Evolutionary conservation across 2,797 vertebrate species (phyloP).

Genomic region (Acanthornis magna): DNA sequence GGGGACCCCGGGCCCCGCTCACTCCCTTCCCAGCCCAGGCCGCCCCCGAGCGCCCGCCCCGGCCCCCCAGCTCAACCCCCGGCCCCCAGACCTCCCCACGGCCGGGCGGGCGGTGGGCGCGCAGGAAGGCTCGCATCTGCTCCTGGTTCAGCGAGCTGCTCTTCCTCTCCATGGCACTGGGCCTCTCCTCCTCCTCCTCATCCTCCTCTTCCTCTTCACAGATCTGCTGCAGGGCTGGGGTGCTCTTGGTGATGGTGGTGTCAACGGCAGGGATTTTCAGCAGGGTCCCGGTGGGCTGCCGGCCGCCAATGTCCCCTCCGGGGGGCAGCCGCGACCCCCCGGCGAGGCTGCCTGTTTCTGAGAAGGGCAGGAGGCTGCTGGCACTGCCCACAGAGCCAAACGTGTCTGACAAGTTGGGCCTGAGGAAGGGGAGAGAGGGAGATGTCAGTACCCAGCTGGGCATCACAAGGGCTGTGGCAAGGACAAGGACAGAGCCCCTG

Average conservation of each 20-base stretch:
- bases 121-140: conserved; percentile 60
- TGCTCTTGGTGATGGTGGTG: conserved; percentile 73
- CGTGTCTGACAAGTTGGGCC: not conserved
- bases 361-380: not conserved
- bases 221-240: conserved; percentile 80
- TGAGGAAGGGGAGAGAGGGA: not conserved
- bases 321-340: not conserved
- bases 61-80: not conserved
- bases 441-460: not conserved
- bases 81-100: conserved; percentile 3
- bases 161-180: conserved; percentile 10
- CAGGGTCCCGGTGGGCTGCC: conserved; percentile 54
- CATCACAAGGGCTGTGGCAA: not conserved
- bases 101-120: not conserved
- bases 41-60: fast-evolving
- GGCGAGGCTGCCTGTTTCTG: fast-evolving
- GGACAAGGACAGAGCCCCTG: not conserved
- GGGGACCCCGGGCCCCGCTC: conserved; percentile 48
- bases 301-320: not conserved
- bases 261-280: conserved; percentile 72
- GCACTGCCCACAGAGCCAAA: not conserved
- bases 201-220: conserved; percentile 63
- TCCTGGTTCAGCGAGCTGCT: conserved; percentile 63
- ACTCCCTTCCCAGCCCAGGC: not conserved
- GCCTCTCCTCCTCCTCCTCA: conserved; percentile 40